phyloP scores from a whole-genome alignment of 2,888 invertebrate species.

The Hypsopygia costalis region DNA sequence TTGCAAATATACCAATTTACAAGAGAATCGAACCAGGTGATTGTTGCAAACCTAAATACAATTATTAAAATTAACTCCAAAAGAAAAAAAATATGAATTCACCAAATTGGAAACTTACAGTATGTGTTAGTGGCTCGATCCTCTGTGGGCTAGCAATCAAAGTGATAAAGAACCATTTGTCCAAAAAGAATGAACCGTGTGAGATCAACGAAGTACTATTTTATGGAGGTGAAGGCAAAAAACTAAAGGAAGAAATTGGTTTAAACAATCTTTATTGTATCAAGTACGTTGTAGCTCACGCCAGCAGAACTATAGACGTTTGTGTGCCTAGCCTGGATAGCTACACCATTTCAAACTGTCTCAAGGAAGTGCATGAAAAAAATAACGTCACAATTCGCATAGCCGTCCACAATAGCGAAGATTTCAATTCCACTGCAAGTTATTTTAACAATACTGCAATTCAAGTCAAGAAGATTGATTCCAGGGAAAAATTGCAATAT shows the following conservation, averaged over 20 bases:
- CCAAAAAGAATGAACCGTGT: slow-evolving; percentile 5
- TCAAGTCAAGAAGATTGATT: slow-evolving; percentile 43
- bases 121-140: slow-evolving; percentile 23
- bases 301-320: slow-evolving; percentile 44
- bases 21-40: too few relatives aligned
- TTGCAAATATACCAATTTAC: too few relatives aligned
- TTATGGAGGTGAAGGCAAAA: slow-evolving; percentile 43
- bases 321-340: slow-evolving; percentile 51
- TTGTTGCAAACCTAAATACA: too few relatives aligned
- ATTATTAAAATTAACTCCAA: too few relatives aligned
- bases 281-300: slow-evolving; percentile 45
- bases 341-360: slow-evolving; percentile 40
- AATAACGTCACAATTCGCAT: slow-evolving; percentile 41
- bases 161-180: slow-evolving; percentile 12
- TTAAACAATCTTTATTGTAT: slow-evolving; percentile 51
- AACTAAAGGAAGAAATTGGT: slow-evolving; percentile 35
- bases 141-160: slow-evolving; percentile 23
- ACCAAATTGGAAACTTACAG: slow-evolving; percentile 25
- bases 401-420: slow-evolving; percentile 39
- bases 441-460: slow-evolving; percentile 39
- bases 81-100: slow-evolving; percentile 20
- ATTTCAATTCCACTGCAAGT: slow-evolving; percentile 27
- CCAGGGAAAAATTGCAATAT: slow-evolving; percentile 40
- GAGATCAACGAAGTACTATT: slow-evolving; percentile 51
- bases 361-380: slow-evolving; percentile 36